Percentiles rank a stretch among this genome's conserved stretches.
Evolutionary conservation across 2,113 vertebrate species (phyloP).

Genomic region (Dicrurus megarhynchus): DNA sequence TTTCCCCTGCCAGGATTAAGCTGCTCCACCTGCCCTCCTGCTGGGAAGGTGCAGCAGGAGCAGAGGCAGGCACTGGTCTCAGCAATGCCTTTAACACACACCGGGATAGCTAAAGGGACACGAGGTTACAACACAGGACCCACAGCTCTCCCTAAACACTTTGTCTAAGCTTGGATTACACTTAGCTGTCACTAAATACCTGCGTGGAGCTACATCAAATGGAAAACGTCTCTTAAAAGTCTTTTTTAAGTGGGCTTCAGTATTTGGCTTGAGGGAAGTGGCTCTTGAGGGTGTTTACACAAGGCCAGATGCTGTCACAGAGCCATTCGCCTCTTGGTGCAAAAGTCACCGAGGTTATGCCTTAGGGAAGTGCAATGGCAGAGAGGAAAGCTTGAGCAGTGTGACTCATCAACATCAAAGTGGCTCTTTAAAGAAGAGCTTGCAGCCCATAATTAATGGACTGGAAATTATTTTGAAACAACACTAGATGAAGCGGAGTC

Average conservation of each 20-base stretch:
- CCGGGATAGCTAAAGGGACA: background rate
- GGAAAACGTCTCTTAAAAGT: background rate
- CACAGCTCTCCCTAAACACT: background rate
- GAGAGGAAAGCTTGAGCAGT: background rate
- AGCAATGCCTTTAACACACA: background rate
- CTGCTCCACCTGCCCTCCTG: background rate
- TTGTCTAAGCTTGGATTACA: background rate
- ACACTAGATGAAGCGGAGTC: background rate
- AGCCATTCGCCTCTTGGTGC: background rate
- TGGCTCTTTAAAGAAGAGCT: background rate
- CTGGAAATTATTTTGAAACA: conserved; percentile 12
- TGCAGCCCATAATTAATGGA: background rate
- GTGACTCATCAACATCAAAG: background rate
- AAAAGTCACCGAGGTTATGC: background rate
- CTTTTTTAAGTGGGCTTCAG: background rate
- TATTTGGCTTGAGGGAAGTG: background rate
- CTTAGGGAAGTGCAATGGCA: background rate
- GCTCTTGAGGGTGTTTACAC: background rate
- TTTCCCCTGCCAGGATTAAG: background rate
- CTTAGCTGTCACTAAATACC: background rate
- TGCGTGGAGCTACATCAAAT: background rate
- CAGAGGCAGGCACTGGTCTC: background rate
- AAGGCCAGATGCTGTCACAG: background rate
- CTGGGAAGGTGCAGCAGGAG: background rate
- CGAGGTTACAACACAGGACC: background rate